A percentile compares a stretch with the other conserved stretches of the same genome.
These are phyloP conservation scores for Lycaon pictus DNA, from an alignment of 2,113 vertebrate species.

Conservation along the genomic window DNA sequence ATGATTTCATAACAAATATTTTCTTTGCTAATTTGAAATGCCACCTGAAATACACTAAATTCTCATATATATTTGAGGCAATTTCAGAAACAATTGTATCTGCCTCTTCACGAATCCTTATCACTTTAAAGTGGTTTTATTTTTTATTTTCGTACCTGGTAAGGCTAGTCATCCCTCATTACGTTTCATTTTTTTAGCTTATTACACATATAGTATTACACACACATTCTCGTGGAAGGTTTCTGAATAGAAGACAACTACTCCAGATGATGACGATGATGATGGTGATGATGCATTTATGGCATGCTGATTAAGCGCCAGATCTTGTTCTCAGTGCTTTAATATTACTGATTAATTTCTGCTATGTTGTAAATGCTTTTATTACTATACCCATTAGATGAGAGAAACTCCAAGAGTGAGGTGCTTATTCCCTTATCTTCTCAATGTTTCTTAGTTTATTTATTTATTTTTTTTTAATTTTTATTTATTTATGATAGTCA, in stretches of 20 bases:
- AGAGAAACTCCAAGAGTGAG: not conserved
- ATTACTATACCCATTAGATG: not conserved
- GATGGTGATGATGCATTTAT: not conserved
- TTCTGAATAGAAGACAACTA: conserved; percentile 27
- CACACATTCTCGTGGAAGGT: not conserved
- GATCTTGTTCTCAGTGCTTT: not conserved
- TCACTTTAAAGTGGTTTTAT: not conserved
- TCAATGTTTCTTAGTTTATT: not conserved
- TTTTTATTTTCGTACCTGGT: conserved; percentile 4
- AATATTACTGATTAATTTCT: not conserved
- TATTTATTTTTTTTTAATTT: no score
- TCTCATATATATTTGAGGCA: not conserved
- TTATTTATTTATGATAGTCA: no score
- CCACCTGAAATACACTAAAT: not conserved
- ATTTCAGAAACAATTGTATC: not conserved
- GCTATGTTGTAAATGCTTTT: not conserved
- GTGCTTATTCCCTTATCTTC: not conserved
- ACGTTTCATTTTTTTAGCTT: not conserved
- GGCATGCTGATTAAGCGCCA: not conserved
- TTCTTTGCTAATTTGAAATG: not conserved
- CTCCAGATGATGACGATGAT: not conserved
- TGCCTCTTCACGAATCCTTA: not conserved
- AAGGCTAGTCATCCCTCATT: not conserved
- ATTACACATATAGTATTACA: not conserved
- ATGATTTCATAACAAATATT: not conserved